Conservation (phyloP, 2,113 vertebrate species). For the Suricata suricatta region DNA sequence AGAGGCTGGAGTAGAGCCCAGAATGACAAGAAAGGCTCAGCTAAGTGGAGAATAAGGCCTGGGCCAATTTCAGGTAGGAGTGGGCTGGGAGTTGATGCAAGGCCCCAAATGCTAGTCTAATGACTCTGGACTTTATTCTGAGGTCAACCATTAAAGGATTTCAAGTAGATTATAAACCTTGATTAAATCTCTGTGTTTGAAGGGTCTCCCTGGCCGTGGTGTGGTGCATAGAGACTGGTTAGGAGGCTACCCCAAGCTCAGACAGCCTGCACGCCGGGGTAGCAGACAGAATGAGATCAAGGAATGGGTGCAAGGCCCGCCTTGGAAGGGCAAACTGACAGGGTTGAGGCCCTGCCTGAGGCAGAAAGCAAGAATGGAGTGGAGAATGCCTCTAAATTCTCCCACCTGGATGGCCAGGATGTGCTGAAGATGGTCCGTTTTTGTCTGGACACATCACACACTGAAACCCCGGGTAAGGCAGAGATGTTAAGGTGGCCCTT, state of each 20-base stretch:
- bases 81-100: background rate
- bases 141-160: background rate
- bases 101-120: background rate
- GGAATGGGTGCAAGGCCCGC: background rate
- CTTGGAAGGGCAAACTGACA: background rate
- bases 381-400: background rate
- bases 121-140: background rate
- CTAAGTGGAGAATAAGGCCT: background rate
- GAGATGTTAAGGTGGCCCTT: background rate
- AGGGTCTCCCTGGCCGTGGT: background rate
- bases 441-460: background rate
- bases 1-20: background rate
- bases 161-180: background rate
- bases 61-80: background rate
- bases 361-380: background rate
- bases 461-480: background rate
- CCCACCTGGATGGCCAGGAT: background rate
- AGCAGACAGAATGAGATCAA: background rate
- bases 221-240: background rate
- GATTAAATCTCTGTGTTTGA: background rate
- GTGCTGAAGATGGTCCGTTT: fast-evolving
- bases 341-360: background rate
- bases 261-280: background rate
- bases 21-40: background rate
- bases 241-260: background rate